These are phyloP conservation scores for Uropsilus gracilis DNA, from an alignment of 2,113 vertebrate genomes.

Conservation along the genomic window DNA sequence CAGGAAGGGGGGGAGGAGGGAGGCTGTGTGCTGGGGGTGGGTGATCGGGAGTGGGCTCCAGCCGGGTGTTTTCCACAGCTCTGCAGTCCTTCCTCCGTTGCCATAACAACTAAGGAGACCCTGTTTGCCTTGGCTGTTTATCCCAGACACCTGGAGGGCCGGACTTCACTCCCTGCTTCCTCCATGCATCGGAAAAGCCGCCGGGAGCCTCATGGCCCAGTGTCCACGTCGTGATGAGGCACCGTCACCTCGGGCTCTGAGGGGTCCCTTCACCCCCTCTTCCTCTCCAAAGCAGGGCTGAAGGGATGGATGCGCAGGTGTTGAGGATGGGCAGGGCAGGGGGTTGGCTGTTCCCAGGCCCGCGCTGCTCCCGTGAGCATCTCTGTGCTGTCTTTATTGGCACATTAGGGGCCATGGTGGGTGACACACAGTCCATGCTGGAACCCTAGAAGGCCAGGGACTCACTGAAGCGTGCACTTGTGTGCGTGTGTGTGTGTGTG, in stretches of 20 bases:
- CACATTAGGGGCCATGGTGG: not conserved
- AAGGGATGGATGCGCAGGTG: not conserved
- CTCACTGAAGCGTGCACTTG: no score
- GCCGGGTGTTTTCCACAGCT: accelerated
- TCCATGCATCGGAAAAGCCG: not conserved
- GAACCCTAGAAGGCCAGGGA: not conserved
- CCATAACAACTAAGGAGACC: slow-evolving; percentile 51
- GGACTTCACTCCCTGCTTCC: not conserved
- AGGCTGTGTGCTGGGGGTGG: accelerated
- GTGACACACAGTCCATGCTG: no score
- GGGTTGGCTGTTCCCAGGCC: not conserved
- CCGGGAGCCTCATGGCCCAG: not conserved
- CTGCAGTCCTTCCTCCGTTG: slow-evolving; percentile 28
- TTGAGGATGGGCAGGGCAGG: accelerated
- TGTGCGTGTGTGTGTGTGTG: no score
- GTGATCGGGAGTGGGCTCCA: not conserved
- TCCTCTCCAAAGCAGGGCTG: not conserved
- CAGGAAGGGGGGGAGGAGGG: no score
- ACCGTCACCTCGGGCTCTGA: no score
- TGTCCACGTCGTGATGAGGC: not conserved
- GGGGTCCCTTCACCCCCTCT: no score
- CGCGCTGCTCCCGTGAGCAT: accelerated
- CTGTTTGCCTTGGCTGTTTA: not conserved
- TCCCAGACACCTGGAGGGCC: not conserved
- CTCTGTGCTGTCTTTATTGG: no score